Evolutionary conservation across 23 tunicate genomes (phyloP).

Genomic region (Halocynthia roretzi): DNA sequence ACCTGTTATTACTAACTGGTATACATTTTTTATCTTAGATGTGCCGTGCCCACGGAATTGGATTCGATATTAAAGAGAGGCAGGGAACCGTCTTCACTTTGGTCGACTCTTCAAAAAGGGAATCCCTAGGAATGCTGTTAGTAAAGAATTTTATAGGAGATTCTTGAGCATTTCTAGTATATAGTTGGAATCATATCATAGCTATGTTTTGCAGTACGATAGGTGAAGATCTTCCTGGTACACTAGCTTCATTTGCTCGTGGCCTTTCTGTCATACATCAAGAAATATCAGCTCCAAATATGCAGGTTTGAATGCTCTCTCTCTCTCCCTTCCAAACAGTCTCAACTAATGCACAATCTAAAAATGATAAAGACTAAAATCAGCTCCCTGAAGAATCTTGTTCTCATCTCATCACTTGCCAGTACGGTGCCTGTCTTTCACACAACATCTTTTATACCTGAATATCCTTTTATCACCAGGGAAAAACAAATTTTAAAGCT

Average conservation of each 20-base stretch:
- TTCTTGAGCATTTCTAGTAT: not conserved
- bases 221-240: conserved; percentile 64
- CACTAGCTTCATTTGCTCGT: conserved; percentile 64
- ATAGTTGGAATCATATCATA: too few species aligned
- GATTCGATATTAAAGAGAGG: conserved; percentile 86
- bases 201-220: conserved; percentile 32
- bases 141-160: conserved; percentile 5
- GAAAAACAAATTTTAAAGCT: conserved; percentile 77
- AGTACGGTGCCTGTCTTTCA: too few species aligned
- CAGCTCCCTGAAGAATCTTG: too few species aligned
- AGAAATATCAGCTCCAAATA: conserved; percentile 90
- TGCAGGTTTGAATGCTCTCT: conserved; percentile 24
- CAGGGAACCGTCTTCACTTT: conserved; percentile 84
- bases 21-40: conserved; percentile 30
- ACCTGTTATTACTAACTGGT: not conserved
- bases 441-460: too few species aligned
- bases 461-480: conserved; percentile 19
- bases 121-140: conserved; percentile 90
- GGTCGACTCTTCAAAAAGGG: conserved; percentile 76
- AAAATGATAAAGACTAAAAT: too few species aligned
- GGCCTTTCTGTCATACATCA: conserved; percentile 67
- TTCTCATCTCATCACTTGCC: too few species aligned
- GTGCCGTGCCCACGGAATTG: conserved; percentile 94
- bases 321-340: too few species aligned
- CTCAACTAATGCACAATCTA: too few species aligned